Conservation (phyloP, 2,113 vertebrate species). For the Ammodytes dubius region DNA sequence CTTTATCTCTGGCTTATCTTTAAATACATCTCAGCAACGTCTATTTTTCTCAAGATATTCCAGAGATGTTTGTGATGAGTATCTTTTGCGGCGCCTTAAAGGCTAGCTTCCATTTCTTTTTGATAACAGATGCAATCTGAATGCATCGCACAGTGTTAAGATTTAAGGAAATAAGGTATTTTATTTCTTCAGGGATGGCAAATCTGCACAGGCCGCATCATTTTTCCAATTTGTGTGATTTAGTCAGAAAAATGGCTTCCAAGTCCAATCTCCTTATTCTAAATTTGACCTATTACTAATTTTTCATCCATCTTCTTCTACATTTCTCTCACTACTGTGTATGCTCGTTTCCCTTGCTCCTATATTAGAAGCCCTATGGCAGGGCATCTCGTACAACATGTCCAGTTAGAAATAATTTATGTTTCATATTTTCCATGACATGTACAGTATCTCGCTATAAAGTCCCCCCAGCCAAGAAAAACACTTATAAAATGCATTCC, state of each 20-base stretch:
- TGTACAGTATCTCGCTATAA: neutral
- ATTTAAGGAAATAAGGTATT: conserved; percentile 33
- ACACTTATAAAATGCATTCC: too few species aligned
- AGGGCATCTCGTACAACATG: neutral
- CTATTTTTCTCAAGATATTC: conserved; percentile 25
- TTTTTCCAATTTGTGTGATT: conserved; percentile 53
- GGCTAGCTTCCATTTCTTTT: conserved; percentile 42
- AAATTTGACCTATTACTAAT: neutral
- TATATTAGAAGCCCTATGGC: neutral
- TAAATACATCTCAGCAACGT: conserved; percentile 28
- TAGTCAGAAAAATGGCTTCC: conserved; percentile 36
- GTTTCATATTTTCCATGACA: conserved; percentile 10
- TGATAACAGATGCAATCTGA: conserved; percentile 58
- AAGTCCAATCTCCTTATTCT: conserved; percentile 40
- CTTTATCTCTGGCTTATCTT: conserved; percentile 44
- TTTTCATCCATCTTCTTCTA: neutral
- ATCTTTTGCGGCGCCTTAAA: conserved; percentile 38
- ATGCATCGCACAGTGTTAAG: conserved; percentile 38
- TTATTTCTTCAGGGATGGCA: neutral
- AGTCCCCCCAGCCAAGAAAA: too few species aligned
- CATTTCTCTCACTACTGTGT: neutral
- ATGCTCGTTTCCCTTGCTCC: neutral
- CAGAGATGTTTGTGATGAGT: conserved; percentile 43
- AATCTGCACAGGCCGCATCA: conserved; percentile 28
- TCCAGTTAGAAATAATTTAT: neutral